Conservation (phyloP, 2,888 invertebrate species). For the Thymelicus acteon region DNA sequence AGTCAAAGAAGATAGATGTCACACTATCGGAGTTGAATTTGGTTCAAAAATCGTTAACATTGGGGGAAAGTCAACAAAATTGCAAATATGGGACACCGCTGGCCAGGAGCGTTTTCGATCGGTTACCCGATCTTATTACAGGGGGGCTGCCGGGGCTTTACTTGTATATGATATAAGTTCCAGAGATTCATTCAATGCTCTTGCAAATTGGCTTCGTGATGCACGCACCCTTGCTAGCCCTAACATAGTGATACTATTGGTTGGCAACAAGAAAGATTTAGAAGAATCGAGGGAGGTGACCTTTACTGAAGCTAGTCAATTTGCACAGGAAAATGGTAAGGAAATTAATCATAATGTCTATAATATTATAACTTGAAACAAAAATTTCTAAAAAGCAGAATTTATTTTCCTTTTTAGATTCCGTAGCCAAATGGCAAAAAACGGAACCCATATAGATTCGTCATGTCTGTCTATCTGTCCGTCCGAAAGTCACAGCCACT, state of each 20-base stretch:
- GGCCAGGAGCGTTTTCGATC: constrained; percentile 99
- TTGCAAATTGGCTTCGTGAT: constrained; percentile 94
- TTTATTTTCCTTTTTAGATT: too few relatives aligned
- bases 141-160: constrained; percentile 96
- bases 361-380: too few relatives aligned
- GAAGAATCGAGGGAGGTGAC: constrained; percentile 93
- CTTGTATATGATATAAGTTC: constrained; percentile 96
- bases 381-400: too few relatives aligned
- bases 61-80: constrained; percentile 92
- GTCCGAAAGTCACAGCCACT: too few relatives aligned
- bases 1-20: constrained; percentile 94
- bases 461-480: too few relatives aligned
- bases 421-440: too few relatives aligned
- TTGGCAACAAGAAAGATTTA: constrained; percentile 93
- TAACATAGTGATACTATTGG: constrained; percentile 91
- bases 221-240: constrained; percentile 92
- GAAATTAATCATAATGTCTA: not conserved
- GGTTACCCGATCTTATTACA: constrained; percentile 93
- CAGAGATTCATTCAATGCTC: constrained; percentile 96
- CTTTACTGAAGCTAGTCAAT: constrained; percentile 92
- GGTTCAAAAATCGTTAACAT: constrained; percentile 94
- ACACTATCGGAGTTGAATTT: constrained; percentile 94
- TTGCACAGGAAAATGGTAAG: constrained; percentile 93
- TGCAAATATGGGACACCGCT: constrained; percentile 96
- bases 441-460: too few relatives aligned